A percentile compares a stretch with the other conserved stretches of the same genome.
phyloP scores from a whole-genome alignment of 1,140 invertebrate genomes.

The Brachionus rotundiformis region DNA sequence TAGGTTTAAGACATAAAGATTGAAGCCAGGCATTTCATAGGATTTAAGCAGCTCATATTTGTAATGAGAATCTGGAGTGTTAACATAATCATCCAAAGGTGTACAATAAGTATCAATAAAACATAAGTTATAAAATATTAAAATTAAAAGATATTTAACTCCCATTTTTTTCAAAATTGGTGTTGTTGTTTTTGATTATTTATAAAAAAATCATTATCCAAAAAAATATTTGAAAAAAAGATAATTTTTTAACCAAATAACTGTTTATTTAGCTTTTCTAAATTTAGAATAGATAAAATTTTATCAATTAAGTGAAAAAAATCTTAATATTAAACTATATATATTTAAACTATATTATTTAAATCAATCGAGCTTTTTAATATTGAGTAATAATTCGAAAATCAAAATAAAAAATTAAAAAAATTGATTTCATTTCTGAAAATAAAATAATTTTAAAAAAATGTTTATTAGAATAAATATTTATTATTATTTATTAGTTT shows the following conservation, averaged over 20 bases:
- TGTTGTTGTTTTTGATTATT: no score
- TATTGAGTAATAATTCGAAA: no score
- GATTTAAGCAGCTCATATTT: constrained; percentile 53
- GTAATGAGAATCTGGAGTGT: constrained; percentile 29
- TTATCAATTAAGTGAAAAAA: no score
- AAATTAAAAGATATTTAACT: not conserved
- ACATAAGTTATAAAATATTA: not conserved
- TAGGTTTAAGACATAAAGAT: constrained; percentile 57
- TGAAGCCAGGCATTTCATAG: constrained; percentile 54
- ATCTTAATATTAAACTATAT: no score
- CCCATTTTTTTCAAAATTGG: not conserved
- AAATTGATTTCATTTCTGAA: no score
- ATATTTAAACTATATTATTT: no score
- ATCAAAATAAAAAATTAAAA: no score
- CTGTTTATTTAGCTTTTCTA: not conserved
- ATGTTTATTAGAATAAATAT: no score
- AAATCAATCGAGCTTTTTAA: no score
- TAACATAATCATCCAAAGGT: constrained; percentile 52
- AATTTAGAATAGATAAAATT: constrained; percentile 19
- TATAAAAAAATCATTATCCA: no score
- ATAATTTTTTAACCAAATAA: not conserved
- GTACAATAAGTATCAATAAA: not conserved
- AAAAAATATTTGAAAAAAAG: not conserved
- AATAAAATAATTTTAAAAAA: no score
- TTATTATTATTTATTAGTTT: no score